Evolutionary conservation across 2,113 vertebrate genomes (phyloP).

Genomic region (Phrynocephalus versicolor): DNA sequence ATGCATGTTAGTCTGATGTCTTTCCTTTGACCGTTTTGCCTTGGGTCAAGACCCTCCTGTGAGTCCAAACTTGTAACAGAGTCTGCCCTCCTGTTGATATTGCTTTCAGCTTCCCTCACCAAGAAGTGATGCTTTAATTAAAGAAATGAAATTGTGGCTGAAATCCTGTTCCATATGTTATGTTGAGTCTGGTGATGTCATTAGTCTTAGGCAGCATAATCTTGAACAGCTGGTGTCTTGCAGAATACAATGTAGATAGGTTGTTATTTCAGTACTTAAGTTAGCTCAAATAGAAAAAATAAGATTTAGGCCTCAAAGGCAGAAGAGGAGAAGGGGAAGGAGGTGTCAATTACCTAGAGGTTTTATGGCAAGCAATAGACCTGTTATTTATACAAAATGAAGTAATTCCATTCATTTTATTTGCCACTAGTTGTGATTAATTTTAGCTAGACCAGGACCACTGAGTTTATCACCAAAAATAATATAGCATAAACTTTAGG

Average conservation of each 20-base stretch:
- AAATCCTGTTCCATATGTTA: not conserved
- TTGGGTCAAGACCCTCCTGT: no score
- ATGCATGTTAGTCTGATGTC: no score
- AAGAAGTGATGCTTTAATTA: no score
- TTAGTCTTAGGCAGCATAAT: not conserved
- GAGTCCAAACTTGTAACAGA: no score
- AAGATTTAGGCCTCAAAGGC: not conserved
- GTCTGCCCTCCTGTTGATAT: no score
- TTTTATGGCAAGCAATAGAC: not conserved
- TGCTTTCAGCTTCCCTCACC: no score
- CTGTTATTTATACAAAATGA: not conserved
- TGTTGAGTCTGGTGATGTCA: not conserved
- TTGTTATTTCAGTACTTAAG: not conserved
- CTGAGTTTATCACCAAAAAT: not conserved
- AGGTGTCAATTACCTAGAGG: no score
- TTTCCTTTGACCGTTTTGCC: no score
- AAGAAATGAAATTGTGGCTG: not conserved
- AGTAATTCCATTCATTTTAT: not conserved
- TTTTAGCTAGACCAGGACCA: not conserved
- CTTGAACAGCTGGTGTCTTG: not conserved
- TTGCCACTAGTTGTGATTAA: not conserved
- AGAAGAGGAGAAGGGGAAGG: not conserved
- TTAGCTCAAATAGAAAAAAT: not conserved
- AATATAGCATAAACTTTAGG: not conserved
- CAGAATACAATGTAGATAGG: not conserved